phyloP scores from a whole-genome alignment of 2,888 invertebrate species.

The Nomada fucata region DNA sequence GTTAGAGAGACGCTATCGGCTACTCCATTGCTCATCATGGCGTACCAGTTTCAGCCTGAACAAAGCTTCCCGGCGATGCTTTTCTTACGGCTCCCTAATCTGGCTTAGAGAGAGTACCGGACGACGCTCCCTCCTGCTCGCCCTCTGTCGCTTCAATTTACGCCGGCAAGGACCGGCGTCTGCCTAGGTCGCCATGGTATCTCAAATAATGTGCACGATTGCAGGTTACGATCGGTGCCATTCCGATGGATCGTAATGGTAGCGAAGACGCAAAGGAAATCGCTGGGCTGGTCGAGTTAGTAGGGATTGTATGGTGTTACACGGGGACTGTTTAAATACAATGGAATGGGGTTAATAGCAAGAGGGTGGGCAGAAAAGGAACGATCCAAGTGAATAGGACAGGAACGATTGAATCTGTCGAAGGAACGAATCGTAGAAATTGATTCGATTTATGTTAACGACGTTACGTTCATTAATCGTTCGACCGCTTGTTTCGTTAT shows the following conservation, averaged over 20 bases:
- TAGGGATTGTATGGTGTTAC: too few relatives aligned
- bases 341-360: too few relatives aligned
- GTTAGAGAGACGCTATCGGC: constrained; percentile 77
- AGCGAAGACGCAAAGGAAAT: constrained; percentile 13
- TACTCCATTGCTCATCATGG: constrained; percentile 79
- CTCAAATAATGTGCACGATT: constrained; percentile 70
- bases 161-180: constrained; percentile 65
- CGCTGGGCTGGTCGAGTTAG: neutral
- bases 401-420: too few relatives aligned
- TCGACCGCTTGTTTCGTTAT: too few relatives aligned
- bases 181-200: constrained; percentile 64
- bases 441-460: too few relatives aligned
- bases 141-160: constrained; percentile 68
- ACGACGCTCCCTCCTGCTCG: constrained; percentile 24
- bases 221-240: constrained; percentile 23
- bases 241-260: constrained; percentile 7
- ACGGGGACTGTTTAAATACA: too few relatives aligned
- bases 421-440: too few relatives aligned
- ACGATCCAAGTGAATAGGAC: too few relatives aligned
- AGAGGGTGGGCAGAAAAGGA: too few relatives aligned
- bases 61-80: constrained; percentile 78
- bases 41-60: constrained; percentile 73
- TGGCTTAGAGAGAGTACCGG: constrained; percentile 71
- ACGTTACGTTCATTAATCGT: too few relatives aligned
- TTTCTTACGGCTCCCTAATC: constrained; percentile 80